phyloP scores from a whole-genome alignment of 92 coral and sea anemone genomes.

The Epizoanthus stellaris region DNA sequence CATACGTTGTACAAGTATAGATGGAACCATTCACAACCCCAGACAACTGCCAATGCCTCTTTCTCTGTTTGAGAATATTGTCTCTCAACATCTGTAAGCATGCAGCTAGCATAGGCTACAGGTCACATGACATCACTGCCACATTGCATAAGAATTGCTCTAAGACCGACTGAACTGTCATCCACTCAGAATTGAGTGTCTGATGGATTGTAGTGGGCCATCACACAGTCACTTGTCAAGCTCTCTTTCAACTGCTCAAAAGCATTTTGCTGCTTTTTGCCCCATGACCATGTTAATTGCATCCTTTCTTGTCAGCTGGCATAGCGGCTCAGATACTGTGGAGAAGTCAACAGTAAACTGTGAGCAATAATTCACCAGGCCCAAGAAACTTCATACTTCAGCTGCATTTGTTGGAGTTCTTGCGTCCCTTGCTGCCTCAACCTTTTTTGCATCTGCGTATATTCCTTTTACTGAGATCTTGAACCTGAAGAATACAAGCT shows the following conservation, averaged over 20 bases:
- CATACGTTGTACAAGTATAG: no score
- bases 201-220: background rate
- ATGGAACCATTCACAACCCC: no score
- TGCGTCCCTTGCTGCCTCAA: background rate
- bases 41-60: no score
- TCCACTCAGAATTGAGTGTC: no score
- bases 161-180: no score
- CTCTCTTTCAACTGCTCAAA: slow-evolving; percentile 21
- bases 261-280: slow-evolving; percentile 19
- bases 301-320: slow-evolving; percentile 14
- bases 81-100: no score
- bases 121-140: no score
- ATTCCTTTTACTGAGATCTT: slow-evolving; percentile 42
- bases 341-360: slow-evolving; percentile 37
- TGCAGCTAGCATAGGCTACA: no score
- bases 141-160: no score
- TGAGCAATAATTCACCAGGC: slow-evolving; percentile 46
- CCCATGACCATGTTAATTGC: slow-evolving; percentile 17
- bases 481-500: slow-evolving; percentile 47
- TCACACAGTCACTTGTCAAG: slow-evolving; percentile 10
- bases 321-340: slow-evolving; percentile 22
- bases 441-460: background rate
- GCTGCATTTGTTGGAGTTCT: slow-evolving; percentile 5
- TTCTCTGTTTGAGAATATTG: no score
- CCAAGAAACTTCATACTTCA: slow-evolving; percentile 41